Evolutionary conservation across 2,113 vertebrate genomes (phyloP).

Genomic region (Pygoscelis antarcticus): DNA sequence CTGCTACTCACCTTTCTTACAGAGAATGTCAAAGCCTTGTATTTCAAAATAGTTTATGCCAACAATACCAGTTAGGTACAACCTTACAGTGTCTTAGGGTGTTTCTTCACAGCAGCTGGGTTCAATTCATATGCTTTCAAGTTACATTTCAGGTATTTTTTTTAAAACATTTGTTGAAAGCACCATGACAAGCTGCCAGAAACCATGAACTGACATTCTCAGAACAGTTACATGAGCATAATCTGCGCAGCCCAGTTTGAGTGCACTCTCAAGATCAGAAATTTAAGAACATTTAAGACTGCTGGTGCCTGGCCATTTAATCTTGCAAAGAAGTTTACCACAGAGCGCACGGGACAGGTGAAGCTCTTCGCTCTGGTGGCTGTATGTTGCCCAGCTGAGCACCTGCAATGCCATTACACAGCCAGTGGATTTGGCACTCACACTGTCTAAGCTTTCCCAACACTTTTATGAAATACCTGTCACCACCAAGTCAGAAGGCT

Average conservation of each 20-base stretch:
- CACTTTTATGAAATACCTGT: neutral
- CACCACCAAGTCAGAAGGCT: neutral
- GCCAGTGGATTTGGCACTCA: neutral
- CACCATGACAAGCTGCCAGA: neutral
- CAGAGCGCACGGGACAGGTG: accelerated
- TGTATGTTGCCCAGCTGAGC: neutral
- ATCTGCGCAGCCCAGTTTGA: neutral
- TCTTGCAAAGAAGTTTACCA: neutral
- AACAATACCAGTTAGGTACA: neutral
- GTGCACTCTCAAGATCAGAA: neutral
- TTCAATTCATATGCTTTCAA: neutral
- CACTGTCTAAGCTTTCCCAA: neutral
- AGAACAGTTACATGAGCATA: neutral
- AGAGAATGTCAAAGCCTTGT: neutral
- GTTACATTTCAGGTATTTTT: neutral
- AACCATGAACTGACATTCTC: neutral
- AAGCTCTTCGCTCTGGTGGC: neutral
- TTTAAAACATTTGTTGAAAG: neutral
- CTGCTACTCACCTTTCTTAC: neutral
- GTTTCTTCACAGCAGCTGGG: neutral
- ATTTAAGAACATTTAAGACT: neutral
- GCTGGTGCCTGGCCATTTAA: neutral
- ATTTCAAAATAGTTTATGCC: neutral
- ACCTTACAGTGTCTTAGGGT: neutral
- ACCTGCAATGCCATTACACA: neutral